Evolutionary conservation across 2,888 invertebrate species (phyloP).

Genomic region (Galeopsomyia nigrocyanea): DNA sequence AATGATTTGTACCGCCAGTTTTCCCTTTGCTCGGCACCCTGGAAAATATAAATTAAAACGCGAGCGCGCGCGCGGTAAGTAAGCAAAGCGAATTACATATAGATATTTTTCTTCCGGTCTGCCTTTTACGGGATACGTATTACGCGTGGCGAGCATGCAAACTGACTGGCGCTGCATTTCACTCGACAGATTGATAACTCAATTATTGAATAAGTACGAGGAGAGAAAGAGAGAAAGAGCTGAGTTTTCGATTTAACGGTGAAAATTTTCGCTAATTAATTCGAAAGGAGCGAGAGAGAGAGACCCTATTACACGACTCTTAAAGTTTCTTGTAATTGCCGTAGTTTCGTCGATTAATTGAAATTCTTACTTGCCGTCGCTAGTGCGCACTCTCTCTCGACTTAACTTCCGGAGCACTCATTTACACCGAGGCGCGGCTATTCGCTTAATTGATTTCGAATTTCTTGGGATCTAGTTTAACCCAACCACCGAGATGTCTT

Average conservation of each 20-base stretch:
- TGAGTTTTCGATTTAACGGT: conserved; percentile 33
- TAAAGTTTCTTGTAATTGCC: conserved; percentile 44
- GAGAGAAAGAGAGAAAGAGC: background rate
- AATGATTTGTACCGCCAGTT: conserved; percentile 52
- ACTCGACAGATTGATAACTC: conserved; percentile 27
- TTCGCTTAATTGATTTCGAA: conserved; percentile 40
- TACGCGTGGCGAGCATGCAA: background rate
- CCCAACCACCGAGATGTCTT: background rate
- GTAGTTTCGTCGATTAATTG: conserved; percentile 53
- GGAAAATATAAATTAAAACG: conserved; percentile 45
- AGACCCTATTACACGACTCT: conserved; percentile 41
- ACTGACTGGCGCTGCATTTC: conserved; percentile 4
- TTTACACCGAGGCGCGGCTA: conserved; percentile 19
- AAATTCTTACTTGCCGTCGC: conserved; percentile 50
- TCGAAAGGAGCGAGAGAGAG: background rate
- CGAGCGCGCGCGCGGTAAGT: conserved; percentile 44
- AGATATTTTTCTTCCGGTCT: background rate
- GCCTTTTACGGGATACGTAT: background rate
- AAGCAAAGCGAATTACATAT: conserved; percentile 31
- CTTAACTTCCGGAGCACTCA: conserved; percentile 18
- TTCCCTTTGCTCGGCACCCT: conserved; percentile 46
- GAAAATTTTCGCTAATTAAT: conserved; percentile 37
- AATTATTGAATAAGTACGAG: conserved; percentile 22
- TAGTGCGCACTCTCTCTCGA: background rate
- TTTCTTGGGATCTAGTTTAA: conserved; percentile 9